Evolutionary conservation across 1,140 invertebrate species (phyloP), one percentile per base, ranked within the genome.

Genomic region (Rhyzopertha dominica): DNA sequence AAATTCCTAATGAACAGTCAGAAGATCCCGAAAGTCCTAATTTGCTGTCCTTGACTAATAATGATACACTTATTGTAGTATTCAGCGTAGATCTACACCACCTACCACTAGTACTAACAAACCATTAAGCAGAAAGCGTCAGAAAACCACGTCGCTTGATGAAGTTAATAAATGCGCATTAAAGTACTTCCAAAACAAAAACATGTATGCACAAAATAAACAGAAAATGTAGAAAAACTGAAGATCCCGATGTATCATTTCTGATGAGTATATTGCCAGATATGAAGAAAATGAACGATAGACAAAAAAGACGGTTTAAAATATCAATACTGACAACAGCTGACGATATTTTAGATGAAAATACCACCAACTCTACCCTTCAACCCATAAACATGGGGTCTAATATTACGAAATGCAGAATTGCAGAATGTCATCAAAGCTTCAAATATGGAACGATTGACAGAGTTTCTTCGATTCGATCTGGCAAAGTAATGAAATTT

Each of bases 231-330:
- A 34, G 14, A 29, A 30, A 22, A 0, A 31, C 38, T 41, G 47
- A 50, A 30, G 49, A 53, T 47, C 20, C 36, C 20, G 49, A 53
- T 50, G 18, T 51, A 9, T 26, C 28, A 16, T 53, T 53, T 47
- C 29, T 53, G 30, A 39, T 44, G 29, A 51, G 41, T 39, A 17
- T 53, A 12, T 38, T 53, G 13, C 35, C 49, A 12, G 49, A 53
- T 19, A 50, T 52, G 30, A 52, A 53, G 47, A 37, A 53, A 45
- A 53, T 53, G 43, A 51, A 35, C 25, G 30, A 40, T 25, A 28
- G 22, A 16, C 49, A 53, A 20, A 53, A 53, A 39, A 22, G 51
- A 30, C 32, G 37, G 30, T 53, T 54, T 37, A 52, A 53, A 53
- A 37, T 53, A 10, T 41, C 41, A 25, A 43, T 53, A 30, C 35